Evolutionary conservation across 1,140 invertebrate species (phyloP), one percentile per base, ranked within the genome.

Genomic region (Macrostomum lignano): DNA sequence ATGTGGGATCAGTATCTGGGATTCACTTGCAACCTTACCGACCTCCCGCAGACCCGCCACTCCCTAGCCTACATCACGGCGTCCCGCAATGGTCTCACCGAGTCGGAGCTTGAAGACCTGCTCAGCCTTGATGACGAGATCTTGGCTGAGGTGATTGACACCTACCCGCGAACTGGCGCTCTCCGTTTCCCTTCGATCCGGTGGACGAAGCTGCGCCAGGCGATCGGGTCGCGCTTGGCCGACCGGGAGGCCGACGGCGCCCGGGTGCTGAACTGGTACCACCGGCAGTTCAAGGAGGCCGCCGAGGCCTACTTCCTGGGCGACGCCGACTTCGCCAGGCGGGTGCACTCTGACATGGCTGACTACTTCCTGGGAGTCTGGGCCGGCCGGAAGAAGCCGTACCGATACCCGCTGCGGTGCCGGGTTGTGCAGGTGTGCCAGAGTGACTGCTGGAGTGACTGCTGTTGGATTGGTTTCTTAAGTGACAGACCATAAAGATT

Each of bases 341-440:
- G 39, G 17, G 34, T 48, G 7, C 47, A 52, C 36, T 45, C 42
- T 2, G 37, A 44, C 34, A 26, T 52, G 6, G 50, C 50, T 0
- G 48, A 52, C 36, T 52, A 48, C 38, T 52, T 47, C 28, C 36
- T 51, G 7, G 48, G 48, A 21, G 44, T 37, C 2, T 51, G 48
- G 50, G 76, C 45, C 7, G 79, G 78, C 3, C 72, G 73, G 0
- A 73, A 76, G 1, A 88, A 91, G 46, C 79, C 65, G 1, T 91
- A 86, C 46, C 76, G 78, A 46, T 91, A 76, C 44, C 82, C 77
- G n/a, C n/a, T n/a, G n/a, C n/a, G n/a, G n/a, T n/a, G n/a, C n/a
- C n/a, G n/a, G n/a, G n/a, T n/a, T n/a, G n/a, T n/a, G n/a, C n/a
- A n/a, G n/a, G n/a, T n/a, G n/a, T n/a, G n/a, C n/a, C n/a, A n/a